Base-by-base conservation (phyloP, 2,888 invertebrate species). In the Rhingia rostrata region DNA sequence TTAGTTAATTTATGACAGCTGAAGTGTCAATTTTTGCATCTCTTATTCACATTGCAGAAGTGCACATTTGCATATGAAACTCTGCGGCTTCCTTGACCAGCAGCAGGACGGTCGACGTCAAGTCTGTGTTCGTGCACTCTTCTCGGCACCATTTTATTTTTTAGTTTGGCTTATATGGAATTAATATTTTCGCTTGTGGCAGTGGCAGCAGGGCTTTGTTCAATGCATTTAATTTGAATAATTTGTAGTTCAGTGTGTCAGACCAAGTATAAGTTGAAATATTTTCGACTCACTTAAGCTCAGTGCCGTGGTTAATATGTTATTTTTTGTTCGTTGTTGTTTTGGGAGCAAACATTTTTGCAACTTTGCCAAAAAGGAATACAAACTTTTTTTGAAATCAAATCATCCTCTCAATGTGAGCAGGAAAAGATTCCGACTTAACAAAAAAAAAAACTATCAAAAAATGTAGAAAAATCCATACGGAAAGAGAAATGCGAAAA, bases 361-460 rank as follows among this genome's bases (percentile, higher is more conserved):
- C 69, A 64, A 60, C 73, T 45, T 53, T 79, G 79, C 83, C 83
- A 67, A 77, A 82, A 72, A 70, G 56, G 33, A 54, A 58, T 10
- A 63, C 12, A 7, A 41, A 47, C 39, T 22, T 35, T 61, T 56
- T 54, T 67, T 61, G 39, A 74, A 83, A 79, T 79, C 70, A 78
- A 83, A 83, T 83, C 43, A 78, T 83, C 79, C 60, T 69, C 37
- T 83, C 73, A 79, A 64, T 83, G 79, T 22, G 47, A 67, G 30
- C 35, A 49, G 51, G 39, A 54, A 10, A 30, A 54, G 37, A 58
- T 70, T 51, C 43, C 72, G 22, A n/a, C 47, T 43, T 73, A 72
- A 58, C 32, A 61, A 10, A 78, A 54, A 74, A 61, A 33, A 39
- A 74, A 60, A 53, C 22, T 2, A 22, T 1, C 22, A 2, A 22